These are phyloP conservation scores for Actenoides hombroni DNA, from an alignment of 2,113 vertebrate species.

Conservation along the genomic window DNA sequence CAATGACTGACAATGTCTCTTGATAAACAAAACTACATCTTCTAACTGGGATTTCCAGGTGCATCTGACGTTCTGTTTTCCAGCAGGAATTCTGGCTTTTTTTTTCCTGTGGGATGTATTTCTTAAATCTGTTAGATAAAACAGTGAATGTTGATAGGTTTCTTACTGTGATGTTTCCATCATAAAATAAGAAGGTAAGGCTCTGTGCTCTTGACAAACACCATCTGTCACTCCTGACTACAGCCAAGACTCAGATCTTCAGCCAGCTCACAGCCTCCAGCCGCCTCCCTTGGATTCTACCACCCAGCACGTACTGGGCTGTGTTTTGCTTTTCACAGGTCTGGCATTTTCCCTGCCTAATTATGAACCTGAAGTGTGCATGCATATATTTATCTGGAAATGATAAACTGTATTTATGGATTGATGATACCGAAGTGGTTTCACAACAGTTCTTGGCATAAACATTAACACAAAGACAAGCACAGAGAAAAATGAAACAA, in stretches of 20 bases:
- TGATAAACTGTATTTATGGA: neutral
- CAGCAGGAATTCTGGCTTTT: neutral
- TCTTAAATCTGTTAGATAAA: neutral
- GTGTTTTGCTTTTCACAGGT: neutral
- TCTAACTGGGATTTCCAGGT: neutral
- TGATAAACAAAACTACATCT: neutral
- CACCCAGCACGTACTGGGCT: neutral
- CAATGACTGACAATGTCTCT: neutral
- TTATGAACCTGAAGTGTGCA: neutral
- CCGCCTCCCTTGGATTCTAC: rapidly evolving
- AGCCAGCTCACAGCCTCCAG: neutral
- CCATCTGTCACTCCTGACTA: neutral
- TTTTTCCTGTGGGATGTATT: neutral
- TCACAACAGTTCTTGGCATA: neutral
- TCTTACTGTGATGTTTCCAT: neutral
- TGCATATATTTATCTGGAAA: neutral
- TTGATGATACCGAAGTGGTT: neutral
- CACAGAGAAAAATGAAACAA: neutral
- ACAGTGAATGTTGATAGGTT: neutral
- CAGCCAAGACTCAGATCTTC: neutral
- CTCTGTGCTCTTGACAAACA: slow-evolving; percentile 37
- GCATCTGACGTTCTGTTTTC: neutral
- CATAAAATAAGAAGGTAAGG: slow-evolving; percentile 16
- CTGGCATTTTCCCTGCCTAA: neutral
- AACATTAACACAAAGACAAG: neutral